Base-by-base conservation (phyloP, 1,140 invertebrate species). In the Spodoptera litura region DNA sequence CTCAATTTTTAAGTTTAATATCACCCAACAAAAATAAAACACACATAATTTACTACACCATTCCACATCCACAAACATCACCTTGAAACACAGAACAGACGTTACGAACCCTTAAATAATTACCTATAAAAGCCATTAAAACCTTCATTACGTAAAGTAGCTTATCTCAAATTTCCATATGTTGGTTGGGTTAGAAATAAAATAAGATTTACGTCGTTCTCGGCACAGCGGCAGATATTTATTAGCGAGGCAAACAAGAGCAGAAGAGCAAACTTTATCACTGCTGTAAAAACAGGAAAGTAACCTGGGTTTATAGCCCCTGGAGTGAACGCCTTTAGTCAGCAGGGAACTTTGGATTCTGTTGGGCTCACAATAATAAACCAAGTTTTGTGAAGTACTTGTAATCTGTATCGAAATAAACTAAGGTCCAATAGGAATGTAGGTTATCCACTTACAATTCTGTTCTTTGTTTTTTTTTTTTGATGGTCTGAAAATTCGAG, bases 121-220 rank as follows among this genome's bases (percentile, higher is more conserved):
- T 70, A 70, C 66, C 15, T 51, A 61, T 44, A n/a, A 74, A 72
- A 13, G 10, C 38, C 56, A 61, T 74, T 49, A 74, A 59, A 74
- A 52, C 44, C 71, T 74, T 52, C 55, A 74, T 59, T 74, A 61
- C 15, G 71, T 52, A 74, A 74, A 74, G 71, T 74, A 61, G 56
- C 71, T 74, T 74, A 61, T 74, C 71, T 25, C 15, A 61, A 38
- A 74, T 74, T 74, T 74, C 55, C 71, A 74, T 74, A 61, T 61
- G 71, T 59, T 53, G 44, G 66, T 61, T 74, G 44, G 56, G 55
- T 44, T 52, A 61, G 38, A 74, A 74, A 74, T 74, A 74, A 74
- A 74, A 74, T 74, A 74, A 74, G 71, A 74, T 74, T 74, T 74
- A 74, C 70, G 71, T 13, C 20, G 35, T 15, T 58, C 71, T 56